phyloP scores from a whole-genome alignment of 1,140 invertebrate genomes.

The Drosophila ambigua region DNA sequence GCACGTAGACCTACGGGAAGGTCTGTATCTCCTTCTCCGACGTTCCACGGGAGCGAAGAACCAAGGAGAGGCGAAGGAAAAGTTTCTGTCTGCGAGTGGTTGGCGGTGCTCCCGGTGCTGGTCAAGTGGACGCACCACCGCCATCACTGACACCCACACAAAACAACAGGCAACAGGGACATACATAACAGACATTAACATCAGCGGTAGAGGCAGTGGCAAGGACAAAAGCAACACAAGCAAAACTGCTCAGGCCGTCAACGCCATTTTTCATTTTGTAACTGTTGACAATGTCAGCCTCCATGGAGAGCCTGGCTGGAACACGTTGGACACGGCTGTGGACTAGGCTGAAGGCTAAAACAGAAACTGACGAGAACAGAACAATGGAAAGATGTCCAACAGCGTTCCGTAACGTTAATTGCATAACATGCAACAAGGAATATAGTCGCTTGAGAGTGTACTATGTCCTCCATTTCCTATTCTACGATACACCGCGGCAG shows the following conservation, averaged over 20 bases:
- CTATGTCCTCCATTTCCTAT: too few relatives aligned
- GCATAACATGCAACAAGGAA: constrained; percentile 16
- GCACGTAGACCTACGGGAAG: constrained; percentile 46
- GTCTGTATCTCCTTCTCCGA: background rate
- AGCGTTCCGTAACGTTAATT: constrained; percentile 32
- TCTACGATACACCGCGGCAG: too few relatives aligned
- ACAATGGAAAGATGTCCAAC: constrained; percentile 22
- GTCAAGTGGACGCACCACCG: constrained; percentile 21
- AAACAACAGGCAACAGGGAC: constrained; percentile 18
- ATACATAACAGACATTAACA: constrained; percentile 56
- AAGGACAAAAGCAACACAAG: constrained; percentile 43
- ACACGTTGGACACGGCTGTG: constrained; percentile 27
- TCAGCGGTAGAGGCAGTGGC: constrained; percentile 2
- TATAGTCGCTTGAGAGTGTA: too few relatives aligned
- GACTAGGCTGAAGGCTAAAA: constrained; percentile 37
- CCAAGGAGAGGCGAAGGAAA: constrained; percentile 19
- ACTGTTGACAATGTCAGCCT: constrained; percentile 61
- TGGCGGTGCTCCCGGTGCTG: background rate
- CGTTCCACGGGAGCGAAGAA: background rate
- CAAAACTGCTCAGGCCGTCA: constrained; percentile 45
- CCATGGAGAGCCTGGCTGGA: constrained; percentile 21
- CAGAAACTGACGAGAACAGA: constrained; percentile 60
- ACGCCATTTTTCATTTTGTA: constrained; percentile 74
- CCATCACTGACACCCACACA: constrained; percentile 15
- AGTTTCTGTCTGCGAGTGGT: constrained; percentile 5